Base-by-base conservation (phyloP, 2,888 invertebrate genomes). In the Ochlodes sylvanus region DNA sequence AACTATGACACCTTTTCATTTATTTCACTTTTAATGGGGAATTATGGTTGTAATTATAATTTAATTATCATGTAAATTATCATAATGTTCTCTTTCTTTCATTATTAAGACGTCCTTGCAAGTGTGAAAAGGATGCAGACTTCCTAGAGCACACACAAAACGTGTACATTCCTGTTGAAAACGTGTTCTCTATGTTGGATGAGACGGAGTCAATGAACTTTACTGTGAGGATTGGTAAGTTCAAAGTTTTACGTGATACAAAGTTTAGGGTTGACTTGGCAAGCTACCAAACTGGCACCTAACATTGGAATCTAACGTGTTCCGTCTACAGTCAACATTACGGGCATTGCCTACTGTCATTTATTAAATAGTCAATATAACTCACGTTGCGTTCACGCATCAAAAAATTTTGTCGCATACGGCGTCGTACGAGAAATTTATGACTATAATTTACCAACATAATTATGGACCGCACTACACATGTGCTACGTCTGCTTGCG, bases 161-260 rank as follows among this genome's bases (percentile, higher is more conserved):
- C 75, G 92, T 94, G 76, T 92, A 91, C 90, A 90, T 94, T 88
- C 93, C 94, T 41, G 90, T 94, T 67, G 94, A 94, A 84, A 93
- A 93, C 72, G 87, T 94, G 54, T 92, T 94, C 76, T 93, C 93
- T 27, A 94, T 94, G 94, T 82, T 94, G 73, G 94, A 94, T 70
- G 89, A 88, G 56, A 79, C 76, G 14, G 92, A 92, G 72, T 76
- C 84, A 47, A 83, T 89, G 76, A 93, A 94, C 74, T 94, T 90
- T 73, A 92, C 87, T 60, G 87, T 94, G 41, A 81, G 92, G 69
- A 90, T 94, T 70, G 93, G 93, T 92, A 77, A 85, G 89, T 74
- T 47, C 15, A 10, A 32, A 42, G 12, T 60, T 66, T 19, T 54
- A 27, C 44, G 14, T 27, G 4, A 58, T 47, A 27, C 15, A 54